Evolutionary conservation across 1,140 invertebrate genomes (phyloP).

Genomic region (Zaprionus lachaisei): DNA sequence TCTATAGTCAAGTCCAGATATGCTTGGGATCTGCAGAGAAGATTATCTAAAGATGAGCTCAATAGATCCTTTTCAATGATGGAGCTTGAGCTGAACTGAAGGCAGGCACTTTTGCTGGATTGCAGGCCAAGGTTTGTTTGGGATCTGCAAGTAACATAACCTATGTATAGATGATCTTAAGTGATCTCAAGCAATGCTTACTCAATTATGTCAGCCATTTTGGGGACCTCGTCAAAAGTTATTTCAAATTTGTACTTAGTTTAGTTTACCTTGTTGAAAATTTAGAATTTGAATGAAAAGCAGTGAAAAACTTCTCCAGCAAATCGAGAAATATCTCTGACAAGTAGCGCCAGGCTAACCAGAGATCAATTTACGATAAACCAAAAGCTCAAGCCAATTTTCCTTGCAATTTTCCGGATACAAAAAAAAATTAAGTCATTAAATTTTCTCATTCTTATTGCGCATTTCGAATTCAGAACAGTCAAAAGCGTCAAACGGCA

Average conservation of each 20-base stretch:
- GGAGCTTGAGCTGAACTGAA: no score
- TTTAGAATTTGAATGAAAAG: conserved; percentile 14
- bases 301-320: neutral
- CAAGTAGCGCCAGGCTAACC: neutral
- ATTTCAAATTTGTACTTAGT: conserved; percentile 1
- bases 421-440: conserved; percentile 67
- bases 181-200: neutral
- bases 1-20: no score
- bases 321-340: neutral
- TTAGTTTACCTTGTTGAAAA: conserved; percentile 12
- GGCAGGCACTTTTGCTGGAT: no score
- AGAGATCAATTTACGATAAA: neutral
- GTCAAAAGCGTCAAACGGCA: conserved; percentile 53
- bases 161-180: neutral
- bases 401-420: neutral
- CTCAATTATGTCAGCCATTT: neutral
- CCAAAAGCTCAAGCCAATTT: neutral
- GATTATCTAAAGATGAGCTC: no score
- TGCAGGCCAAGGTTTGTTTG: neutral
- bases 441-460: conserved; percentile 48
- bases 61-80: no score
- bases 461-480: conserved; percentile 48
- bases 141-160: conserved; percentile 15
- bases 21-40: no score
- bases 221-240: conserved; percentile 9